Base-by-base conservation (phyloP, 2,888 invertebrate species). In the Tipula unca region DNA sequence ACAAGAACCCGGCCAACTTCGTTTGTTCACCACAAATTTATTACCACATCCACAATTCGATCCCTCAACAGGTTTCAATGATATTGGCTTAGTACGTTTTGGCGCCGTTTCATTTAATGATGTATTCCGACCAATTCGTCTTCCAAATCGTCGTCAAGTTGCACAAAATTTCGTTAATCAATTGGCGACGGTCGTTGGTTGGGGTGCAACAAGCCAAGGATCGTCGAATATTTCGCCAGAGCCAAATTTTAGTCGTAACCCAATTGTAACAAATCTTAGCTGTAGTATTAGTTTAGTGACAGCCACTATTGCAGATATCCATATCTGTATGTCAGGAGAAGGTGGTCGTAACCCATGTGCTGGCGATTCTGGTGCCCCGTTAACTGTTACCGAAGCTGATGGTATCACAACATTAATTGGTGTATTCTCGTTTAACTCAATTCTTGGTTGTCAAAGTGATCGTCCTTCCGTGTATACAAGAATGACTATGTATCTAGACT, bases 291-390 rank as follows among this genome's bases (percentile, higher is more conserved):
- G 17, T 83, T 83, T 83, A 83, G 29, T 83, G n/a, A 69, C 69
- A 25, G 29, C 35, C 1, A 83, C 83, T 2, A 83, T 83, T 32
- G 35, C 14, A 14, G 35, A 83, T 8, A 83, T n/a, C 10, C 83
- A 90, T 82, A 87, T 90, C n/a, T 90, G 90, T 86, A 88, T 89
- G 3, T 87, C 87, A 39, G 89, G 89, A 13, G 85, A 86, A 25
- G 87, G 87, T 14, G 88, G 89, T 10, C 88, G 87, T 86, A 88
- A 89, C 85, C 88, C 89, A 54, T 90, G 90, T 87, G 88, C 87
- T 36, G 90, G 90, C 0, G 90, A 90, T 86, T 89, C 89, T 85
- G 89, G 90, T 17, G 89, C 89, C 48, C 89, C 90, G 8, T 86
- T 89, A 25, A 86, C 87, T 13, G 85, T 86, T 10, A 54, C 82